These are phyloP conservation scores for Montipora cactus DNA, from an alignment of 64 coral and sea anemone species.

Conservation along the genomic window DNA sequence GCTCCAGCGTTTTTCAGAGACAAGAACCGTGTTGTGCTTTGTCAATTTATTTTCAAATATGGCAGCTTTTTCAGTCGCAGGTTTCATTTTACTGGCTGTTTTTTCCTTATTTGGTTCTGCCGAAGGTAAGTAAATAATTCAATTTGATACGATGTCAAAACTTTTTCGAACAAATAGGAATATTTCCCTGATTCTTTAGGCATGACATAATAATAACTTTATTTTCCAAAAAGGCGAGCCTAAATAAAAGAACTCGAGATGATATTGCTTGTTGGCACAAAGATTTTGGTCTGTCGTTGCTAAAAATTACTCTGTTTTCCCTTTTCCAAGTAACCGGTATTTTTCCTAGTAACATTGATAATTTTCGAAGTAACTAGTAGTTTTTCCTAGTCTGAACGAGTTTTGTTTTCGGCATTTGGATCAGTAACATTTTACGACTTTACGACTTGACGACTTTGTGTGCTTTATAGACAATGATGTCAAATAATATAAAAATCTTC, in stretches of 20 bases:
- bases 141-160: background rate
- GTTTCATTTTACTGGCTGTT: background rate
- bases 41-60: background rate
- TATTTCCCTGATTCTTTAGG: background rate
- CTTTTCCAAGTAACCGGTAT: too few species aligned
- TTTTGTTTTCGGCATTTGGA: too few species aligned
- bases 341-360: too few species aligned
- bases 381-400: too few species aligned
- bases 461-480: too few species aligned
- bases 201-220: background rate
- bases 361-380: too few species aligned
- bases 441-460: too few species aligned
- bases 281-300: too few species aligned
- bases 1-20: background rate
- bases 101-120: background rate
- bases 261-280: too few species aligned
- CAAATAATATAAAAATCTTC: too few species aligned
- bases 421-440: too few species aligned
- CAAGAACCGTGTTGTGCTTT: background rate
- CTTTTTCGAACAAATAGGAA: background rate
- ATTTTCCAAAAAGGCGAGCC: background rate
- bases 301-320: too few species aligned
- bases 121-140: background rate
- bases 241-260: background rate
- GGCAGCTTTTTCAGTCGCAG: background rate